These are phyloP conservation scores for Agelaius phoeniceus DNA, from an alignment of 2,113 vertebrate genomes.

Conservation along the genomic window DNA sequence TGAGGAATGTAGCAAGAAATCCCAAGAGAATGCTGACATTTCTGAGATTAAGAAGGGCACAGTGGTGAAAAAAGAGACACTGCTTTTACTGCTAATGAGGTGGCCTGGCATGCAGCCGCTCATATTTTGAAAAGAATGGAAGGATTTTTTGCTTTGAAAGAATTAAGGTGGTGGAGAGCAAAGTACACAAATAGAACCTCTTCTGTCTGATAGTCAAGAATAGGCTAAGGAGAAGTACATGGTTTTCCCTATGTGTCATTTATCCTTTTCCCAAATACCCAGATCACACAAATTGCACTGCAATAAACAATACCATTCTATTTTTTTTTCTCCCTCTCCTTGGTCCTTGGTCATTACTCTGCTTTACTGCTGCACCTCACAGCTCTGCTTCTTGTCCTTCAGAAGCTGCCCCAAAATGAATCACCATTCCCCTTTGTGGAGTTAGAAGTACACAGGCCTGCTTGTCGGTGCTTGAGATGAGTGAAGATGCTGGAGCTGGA, in stretches of 20 bases:
- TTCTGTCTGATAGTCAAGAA: neutral
- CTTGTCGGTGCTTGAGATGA: neutral
- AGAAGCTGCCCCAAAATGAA: neutral
- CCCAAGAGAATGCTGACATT: neutral
- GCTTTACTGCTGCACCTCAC: neutral
- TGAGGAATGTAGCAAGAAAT: neutral
- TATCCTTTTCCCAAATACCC: neutral
- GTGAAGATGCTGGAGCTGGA: neutral
- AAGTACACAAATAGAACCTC: neutral
- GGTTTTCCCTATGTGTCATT: neutral
- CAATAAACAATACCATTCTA: neutral
- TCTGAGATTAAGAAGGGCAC: neutral
- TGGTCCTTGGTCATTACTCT: neutral
- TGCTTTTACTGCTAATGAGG: neutral
- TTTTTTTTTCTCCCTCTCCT: neutral
- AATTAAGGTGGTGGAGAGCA: neutral
- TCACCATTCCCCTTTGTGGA: neutral
- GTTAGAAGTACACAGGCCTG: neutral
- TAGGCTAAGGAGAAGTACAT: neutral
- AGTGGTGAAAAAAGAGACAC: neutral
- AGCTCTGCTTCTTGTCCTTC: neutral
- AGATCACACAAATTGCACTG: neutral
- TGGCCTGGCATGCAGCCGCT: neutral
- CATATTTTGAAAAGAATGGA: neutral
- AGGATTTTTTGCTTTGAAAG: neutral